Conservation (phyloP, 2,888 invertebrate species). For the Strigamia transsilvanica region DNA sequence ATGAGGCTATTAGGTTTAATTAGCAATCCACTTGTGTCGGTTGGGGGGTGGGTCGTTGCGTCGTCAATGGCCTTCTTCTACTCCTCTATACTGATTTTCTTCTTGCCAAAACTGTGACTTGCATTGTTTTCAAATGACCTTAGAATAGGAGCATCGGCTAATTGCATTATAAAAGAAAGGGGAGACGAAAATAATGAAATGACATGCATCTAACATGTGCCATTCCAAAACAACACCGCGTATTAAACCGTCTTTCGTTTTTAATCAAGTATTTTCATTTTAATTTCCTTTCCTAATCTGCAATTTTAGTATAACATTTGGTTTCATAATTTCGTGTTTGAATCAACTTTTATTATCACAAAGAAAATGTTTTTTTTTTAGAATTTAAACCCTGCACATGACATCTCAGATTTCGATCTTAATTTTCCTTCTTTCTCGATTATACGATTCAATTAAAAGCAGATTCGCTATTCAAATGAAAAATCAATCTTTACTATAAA, state of each 20-base stretch:
- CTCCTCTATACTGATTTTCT: constrained; percentile 37
- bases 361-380: neutral
- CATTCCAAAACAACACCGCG: neutral
- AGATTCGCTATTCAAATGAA: neutral
- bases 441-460: neutral
- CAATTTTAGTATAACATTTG: neutral
- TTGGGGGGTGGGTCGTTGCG: constrained; percentile 36
- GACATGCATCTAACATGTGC: constrained; percentile 9
- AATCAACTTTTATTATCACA: neutral
- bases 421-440: constrained; percentile 7
- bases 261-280: constrained; percentile 8
- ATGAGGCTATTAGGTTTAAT: constrained; percentile 42
- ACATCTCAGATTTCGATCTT: neutral
- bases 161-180: constrained; percentile 35
- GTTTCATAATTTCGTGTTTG: neutral
- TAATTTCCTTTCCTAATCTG: neutral
- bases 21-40: constrained; percentile 40
- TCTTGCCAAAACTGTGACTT: constrained; percentile 39
- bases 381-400: constrained; percentile 1
- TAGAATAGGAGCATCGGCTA: constrained; percentile 24
- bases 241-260: neutral
- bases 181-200: neutral
- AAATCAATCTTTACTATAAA: neutral
- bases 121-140: constrained; percentile 42
- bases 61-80: constrained; percentile 23